Evolutionary conservation across 2,888 invertebrate genomes (phyloP), one percentile per base, ranked within the genome.

Genomic region (Cheilosia vulpina): DNA sequence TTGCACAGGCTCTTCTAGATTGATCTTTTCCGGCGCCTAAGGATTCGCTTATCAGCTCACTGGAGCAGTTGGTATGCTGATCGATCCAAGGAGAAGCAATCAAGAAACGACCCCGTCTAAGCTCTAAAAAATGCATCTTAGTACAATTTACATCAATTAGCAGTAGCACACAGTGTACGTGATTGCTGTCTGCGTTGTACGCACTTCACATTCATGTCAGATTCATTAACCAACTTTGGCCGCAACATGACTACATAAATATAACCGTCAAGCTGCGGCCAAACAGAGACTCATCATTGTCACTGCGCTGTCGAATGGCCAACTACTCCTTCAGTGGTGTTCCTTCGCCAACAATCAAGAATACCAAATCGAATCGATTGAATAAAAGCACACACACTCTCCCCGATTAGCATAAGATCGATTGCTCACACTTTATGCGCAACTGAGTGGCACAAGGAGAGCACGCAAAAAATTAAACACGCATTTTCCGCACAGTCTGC

Each of bases 371-470:
- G 57, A 57, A 65, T 71, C 52, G 38, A 62, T 47, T 2, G 19
- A 38, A 21, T 41, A 17, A 55, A 53, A 55, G 15, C 19, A 63
- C 55, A 75, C 53, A 75, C 53, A 77, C 71, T 66, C 82, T 71
- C 38, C 45, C 15, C 77, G 65, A 82, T 82, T 82, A 82, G 77
- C 82, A 82, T 82, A 82, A 82, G 82, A 82, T 77, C 82, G 82
- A 82, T 82, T 82, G 82, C 71, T 81, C 77, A 81, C 81, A 81
- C 81, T 77, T 71, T 65, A 58, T 60, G 52, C 52, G n/a, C 76
- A 65, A 58, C 55, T 73, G 69, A 65, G 58, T 81, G 76, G 52
- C 77, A 76, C 71, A 71, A 71, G 21, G 69, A 60, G 66, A 66
- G 65, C 82, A 78, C 62, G 72, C 60, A 55, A 68, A 68, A 76